These are phyloP conservation scores for Trachops cirrhosus DNA, from an alignment of 2,797 vertebrate genomes.

Conservation along the genomic window DNA sequence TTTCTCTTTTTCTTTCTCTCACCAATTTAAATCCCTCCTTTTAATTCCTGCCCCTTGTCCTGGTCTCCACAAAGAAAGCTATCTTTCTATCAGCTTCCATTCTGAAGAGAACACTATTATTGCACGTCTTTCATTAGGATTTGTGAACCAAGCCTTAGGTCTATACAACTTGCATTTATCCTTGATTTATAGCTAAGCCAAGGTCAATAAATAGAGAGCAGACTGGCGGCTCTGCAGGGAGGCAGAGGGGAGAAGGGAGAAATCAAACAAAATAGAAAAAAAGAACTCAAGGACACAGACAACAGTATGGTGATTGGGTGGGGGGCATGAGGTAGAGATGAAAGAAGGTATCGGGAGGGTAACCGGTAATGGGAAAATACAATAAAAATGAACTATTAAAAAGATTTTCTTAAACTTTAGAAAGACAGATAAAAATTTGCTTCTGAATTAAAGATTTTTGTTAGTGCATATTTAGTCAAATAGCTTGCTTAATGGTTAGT, in stretches of 20 bases:
- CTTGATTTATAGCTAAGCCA: background rate
- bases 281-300: background rate
- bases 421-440: background rate
- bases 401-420: conserved; percentile 33
- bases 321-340: background rate
- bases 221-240: background rate
- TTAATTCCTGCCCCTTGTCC: background rate
- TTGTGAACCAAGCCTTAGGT: background rate
- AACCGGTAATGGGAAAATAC: background rate
- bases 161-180: background rate
- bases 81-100: background rate
- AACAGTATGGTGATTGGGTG: background rate
- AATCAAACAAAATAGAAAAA: background rate
- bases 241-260: no score
- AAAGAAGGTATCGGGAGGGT: background rate
- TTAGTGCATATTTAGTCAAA: conserved; percentile 28
- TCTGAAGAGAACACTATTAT: background rate
- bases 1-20: background rate
- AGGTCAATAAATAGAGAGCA: background rate
- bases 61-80: background rate
- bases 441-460: conserved; percentile 12
- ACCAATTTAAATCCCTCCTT: background rate
- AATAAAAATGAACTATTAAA: background rate
- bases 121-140: background rate
- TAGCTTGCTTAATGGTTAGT: background rate